Evolutionary conservation across 2,797 vertebrate species (phyloP), one percentile per base, ranked within the genome.

Genomic region (Syngnathus rostellatus): DNA sequence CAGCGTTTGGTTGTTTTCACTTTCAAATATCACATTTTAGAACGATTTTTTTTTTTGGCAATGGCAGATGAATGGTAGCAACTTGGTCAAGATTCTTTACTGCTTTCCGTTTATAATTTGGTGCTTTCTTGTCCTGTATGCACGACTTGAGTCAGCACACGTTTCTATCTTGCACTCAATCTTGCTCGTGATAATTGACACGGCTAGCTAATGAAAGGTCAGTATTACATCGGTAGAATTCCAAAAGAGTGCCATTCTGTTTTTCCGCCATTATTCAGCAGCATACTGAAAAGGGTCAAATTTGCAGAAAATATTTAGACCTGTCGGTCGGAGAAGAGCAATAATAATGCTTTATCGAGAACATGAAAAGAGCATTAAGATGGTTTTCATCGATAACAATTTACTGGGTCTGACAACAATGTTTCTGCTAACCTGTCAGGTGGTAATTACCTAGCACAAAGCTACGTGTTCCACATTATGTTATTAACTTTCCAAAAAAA

Each of bases 201-300:
- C 65, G 57, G 63, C 70, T 64, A 8, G 67, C 43, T 11, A 21
- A 53, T 53, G 69, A 82, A 85, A 86, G 79, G 84, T 86, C 76
- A 83, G 75, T 75, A 75, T 84, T 83, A 78, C 73, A 81, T 85
- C 80, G 81, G 72, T 64, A 39, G 46, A 66, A 63, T 39, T 67
- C 63, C 2, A 61, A 71, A 72, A 67, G 80, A 82, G 84, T 83
- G 78, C 73, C 76, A 76, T 74, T 63, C 9, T 68, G 61, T 59
- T 70, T 82, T 75, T 72, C 64, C 75, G 45, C 68, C 68, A 69
- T 76, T 68, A 64, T 73, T 51, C 69, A 73, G 78, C 73, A 69
- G 71, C 74, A 68, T 68, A 69, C 5, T 11, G 6, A 10, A 55
- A 55, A 55, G 21, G 53, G 53, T 12, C 23, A 25, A 14, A 12